A percentile compares a stretch with the other conserved stretches of the same genome.
Conservation (phyloP, 1,140 invertebrate genomes). For the Drosophila kepulauana region DNA sequence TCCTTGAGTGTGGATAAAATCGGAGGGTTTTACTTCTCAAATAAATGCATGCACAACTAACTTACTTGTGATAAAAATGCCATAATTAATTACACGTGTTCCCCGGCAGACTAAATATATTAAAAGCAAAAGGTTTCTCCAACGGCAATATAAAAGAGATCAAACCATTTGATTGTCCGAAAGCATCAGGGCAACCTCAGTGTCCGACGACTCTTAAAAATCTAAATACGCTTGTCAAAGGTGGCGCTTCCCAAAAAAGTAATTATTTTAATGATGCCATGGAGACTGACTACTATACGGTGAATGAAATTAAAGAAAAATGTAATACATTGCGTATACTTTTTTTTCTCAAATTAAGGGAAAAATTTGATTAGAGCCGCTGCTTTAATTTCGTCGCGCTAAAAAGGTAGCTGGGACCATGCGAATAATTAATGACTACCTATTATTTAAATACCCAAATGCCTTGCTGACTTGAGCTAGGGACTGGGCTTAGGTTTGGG, state of each 20-base stretch:
- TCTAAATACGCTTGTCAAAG: constrained; percentile 17
- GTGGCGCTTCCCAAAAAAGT: constrained; percentile 40
- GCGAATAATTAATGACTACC: constrained; percentile 66
- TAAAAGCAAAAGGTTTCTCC: constrained; percentile 57
- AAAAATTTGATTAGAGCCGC: constrained; percentile 46
- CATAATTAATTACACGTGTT: constrained; percentile 73
- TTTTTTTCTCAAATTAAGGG: constrained; percentile 57
- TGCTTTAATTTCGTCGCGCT: constrained; percentile 57
- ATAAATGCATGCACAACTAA: constrained; percentile 23
- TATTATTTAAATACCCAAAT: constrained; percentile 65
- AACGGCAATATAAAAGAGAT: constrained; percentile 55
- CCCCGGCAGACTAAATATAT: constrained; percentile 50
- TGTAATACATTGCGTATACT: constrained; percentile 57
- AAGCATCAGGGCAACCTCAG: not conserved
- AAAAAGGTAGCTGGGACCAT: constrained; percentile 27
- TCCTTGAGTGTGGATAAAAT: not conserved
- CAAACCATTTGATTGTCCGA: constrained; percentile 58
- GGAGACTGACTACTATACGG: constrained; percentile 35
- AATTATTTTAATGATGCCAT: constrained; percentile 74
- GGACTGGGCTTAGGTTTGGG: not conserved
- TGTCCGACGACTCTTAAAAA: constrained; percentile 15
- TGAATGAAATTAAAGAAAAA: constrained; percentile 55
- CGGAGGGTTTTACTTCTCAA: not conserved
- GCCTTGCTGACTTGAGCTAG: constrained; percentile 28
- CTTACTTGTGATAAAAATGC: constrained; percentile 16